Evolutionary conservation across 2,888 invertebrate genomes (phyloP), one percentile per base, ranked within the genome.

Genomic region (Pseudococcus viburni): DNA sequence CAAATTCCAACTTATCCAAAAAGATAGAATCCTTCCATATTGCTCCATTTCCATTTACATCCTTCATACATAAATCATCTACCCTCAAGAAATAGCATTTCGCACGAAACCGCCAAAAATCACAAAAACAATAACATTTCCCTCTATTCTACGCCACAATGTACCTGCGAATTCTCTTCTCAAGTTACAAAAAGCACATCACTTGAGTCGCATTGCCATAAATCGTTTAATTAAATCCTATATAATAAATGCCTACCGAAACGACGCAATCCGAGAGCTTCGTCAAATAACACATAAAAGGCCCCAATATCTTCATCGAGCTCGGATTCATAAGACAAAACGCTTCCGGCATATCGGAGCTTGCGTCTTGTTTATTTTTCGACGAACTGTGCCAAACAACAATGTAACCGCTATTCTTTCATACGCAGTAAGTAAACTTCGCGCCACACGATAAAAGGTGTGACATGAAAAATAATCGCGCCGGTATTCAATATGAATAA

Each of bases 401-500:
- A 73, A 73, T 33, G 73, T 73, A 73, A 73, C 73, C 73, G 73
- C 73, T 73, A 73, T 73, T 73, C 73, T 73, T 73, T 73, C 39
- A n/a, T 73, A 73, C 17, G n/a, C 59, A 59, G 59, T 59, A 19
- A 59, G 19, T 59, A 59, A 59, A 73, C 73, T 73, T 73, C 17
- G 73, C 39, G 73, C 39, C 39, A 15, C 73, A 73, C 39, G 26
- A 73, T 39, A 73, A 33, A 73, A 73, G 73, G 73, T 73, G 73
- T 73, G 73, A 73, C 73, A 59, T 59, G 73, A 12, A 73, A 33
- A 73, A 33, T 73, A 73, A 73, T 73, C 73, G 73, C 73, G 73
- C 73, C 19, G 9, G 33, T 73, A 73, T 73, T 73, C 73, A 73
- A 33, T 73, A 73, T 33, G 33, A 5, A 8, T 12, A 55, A 15